Evolutionary conservation across 1,140 invertebrate species (phyloP).

Genomic region (Neelides sp.): DNA sequence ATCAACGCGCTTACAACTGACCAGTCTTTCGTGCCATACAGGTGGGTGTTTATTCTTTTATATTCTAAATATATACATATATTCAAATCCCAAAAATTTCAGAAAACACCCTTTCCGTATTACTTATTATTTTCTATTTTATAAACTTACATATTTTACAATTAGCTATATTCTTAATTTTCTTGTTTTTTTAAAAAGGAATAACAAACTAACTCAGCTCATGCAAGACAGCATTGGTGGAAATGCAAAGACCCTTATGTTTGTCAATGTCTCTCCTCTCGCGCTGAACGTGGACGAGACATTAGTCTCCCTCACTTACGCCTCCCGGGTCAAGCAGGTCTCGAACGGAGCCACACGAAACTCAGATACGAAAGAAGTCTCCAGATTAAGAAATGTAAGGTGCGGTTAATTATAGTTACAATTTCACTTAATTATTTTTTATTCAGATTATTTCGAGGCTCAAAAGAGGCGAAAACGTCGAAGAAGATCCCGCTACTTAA

Average conservation of each 20-base stretch:
- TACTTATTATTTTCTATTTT: background rate
- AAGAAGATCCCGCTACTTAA: too few species aligned
- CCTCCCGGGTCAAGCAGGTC: conserved; percentile 42
- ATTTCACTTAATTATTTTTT: background rate
- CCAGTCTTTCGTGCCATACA: conserved; percentile 36
- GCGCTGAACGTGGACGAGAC: conserved; percentile 38
- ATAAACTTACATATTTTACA: background rate
- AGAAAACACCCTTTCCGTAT: too few species aligned
- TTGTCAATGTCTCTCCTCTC: conserved; percentile 45
- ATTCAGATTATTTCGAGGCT: background rate
- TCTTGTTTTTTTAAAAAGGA: conserved; percentile 37
- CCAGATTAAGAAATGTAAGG: conserved; percentile 36
- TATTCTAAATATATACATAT: background rate
- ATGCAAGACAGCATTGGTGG: conserved; percentile 46
- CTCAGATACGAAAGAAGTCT: conserved; percentile 42
- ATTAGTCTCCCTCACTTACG: conserved; percentile 36
- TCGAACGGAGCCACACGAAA: conserved; percentile 41
- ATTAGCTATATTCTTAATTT: background rate
- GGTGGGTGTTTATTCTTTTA: conserved; percentile 25
- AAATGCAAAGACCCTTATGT: conserved; percentile 46
- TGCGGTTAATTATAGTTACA: background rate
- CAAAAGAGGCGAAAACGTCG: background rate
- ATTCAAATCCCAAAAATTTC: background rate
- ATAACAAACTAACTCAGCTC: conserved; percentile 45
- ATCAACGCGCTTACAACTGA: conserved; percentile 36